Conservation (phyloP, 2,113 vertebrate species). For the Eretmochelys imbricata region DNA sequence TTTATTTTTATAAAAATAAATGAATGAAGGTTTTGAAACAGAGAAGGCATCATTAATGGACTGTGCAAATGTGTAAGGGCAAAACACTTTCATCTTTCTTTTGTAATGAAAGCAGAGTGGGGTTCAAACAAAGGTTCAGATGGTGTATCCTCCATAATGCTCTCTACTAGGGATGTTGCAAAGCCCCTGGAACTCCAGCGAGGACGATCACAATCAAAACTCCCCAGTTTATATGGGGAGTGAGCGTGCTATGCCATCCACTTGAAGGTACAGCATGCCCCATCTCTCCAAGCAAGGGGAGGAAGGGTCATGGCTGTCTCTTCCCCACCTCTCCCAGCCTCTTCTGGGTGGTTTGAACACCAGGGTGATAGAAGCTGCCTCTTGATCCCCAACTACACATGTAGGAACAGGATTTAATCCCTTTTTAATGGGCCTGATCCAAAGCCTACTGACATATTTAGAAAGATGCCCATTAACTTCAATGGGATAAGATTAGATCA, state of each 20-base stretch:
- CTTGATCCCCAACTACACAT: not conserved
- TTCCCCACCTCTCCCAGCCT: not conserved
- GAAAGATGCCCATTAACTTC: not conserved
- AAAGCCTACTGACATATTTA: not conserved
- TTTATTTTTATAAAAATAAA: slow-evolving; percentile 1
- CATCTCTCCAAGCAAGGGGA: not conserved
- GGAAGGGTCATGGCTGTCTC: not conserved
- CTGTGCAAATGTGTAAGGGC: not conserved
- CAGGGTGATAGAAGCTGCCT: not conserved
- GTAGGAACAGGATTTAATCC: not conserved
- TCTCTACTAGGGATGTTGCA: fast-evolving
- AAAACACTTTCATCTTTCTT: not conserved
- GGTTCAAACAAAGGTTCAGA: not conserved
- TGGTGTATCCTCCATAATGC: not conserved
- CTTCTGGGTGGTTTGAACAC: not conserved
- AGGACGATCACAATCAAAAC: not conserved
- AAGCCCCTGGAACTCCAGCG: not conserved
- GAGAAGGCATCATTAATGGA: not conserved
- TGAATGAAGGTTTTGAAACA: not conserved
- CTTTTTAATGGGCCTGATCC: not conserved
- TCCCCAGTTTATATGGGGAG: not conserved
- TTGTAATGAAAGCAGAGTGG: not conserved
- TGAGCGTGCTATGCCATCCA: not conserved
- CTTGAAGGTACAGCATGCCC: not conserved
- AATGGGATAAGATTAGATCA: not conserved